A percentile compares a stretch with the other conserved stretches of the same genome.
phyloP scores from a whole-genome alignment of 2,888 invertebrate genomes.

The Lapara coniferarum region DNA sequence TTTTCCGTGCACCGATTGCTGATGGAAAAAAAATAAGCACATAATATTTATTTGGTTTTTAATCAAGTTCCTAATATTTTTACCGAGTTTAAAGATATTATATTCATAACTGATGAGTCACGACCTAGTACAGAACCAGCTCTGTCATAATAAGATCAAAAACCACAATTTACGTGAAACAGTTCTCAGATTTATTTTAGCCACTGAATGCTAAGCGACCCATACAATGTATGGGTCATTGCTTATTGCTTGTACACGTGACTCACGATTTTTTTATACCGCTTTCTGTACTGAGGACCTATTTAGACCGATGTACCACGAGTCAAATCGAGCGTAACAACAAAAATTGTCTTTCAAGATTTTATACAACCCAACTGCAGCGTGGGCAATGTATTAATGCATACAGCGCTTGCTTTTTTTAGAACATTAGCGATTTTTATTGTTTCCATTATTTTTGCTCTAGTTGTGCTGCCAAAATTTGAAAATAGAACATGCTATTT shows the following conservation, averaged over 20 bases:
- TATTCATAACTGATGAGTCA: no score
- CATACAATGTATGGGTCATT: conserved; percentile 27
- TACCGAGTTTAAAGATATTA: no score
- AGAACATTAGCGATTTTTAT: neutral
- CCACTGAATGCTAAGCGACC: conserved; percentile 13
- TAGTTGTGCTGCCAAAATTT: conserved; percentile 13
- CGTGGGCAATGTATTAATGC: conserved; percentile 10
- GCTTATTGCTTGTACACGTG: conserved; percentile 26
- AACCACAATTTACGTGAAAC: neutral
- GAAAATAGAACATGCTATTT: conserved; percentile 8
- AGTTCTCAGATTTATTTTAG: conserved; percentile 13
- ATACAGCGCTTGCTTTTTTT: neutral
- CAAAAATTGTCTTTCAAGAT: neutral
- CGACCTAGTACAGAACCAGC: neutral
- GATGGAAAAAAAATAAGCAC: neutral
- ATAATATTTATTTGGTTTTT: no score
- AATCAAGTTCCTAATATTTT: no score
- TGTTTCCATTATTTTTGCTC: neutral
- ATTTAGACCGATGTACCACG: neutral
- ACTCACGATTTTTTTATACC: conserved; percentile 23
- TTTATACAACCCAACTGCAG: neutral
- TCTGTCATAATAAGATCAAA: neutral
- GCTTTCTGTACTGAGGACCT: conserved; percentile 2
- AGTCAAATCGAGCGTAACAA: conserved; percentile 22
- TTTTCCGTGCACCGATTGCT: neutral